A percentile compares a stretch with the other conserved stretches of the same genome.
These are phyloP conservation scores for Mercenaria mercenaria DNA, from an alignment of 1,140 invertebrate species.

Conservation along the genomic window DNA sequence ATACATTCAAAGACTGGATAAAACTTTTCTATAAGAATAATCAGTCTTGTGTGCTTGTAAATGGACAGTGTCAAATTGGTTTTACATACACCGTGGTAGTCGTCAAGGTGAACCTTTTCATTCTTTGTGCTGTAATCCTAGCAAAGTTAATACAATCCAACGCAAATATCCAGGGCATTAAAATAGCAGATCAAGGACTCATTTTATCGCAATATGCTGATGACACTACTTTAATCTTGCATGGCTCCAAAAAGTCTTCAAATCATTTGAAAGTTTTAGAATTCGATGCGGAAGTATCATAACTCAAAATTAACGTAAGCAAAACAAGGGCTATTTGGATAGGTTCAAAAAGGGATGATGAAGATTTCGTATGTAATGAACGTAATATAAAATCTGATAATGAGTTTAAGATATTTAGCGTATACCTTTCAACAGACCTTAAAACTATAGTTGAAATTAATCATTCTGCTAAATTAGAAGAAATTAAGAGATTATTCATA, in stretches of 20 bases:
- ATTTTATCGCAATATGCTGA: conserved; percentile 40
- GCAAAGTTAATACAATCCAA: conserved; percentile 9
- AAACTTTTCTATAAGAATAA: too few relatives aligned
- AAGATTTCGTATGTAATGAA: too few relatives aligned
- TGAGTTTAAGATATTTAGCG: too few relatives aligned
- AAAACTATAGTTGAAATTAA: too few relatives aligned
- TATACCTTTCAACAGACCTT: too few relatives aligned
- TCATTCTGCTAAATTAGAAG: too few relatives aligned
- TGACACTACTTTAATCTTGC: conserved; percentile 55
- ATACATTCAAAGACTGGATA: too few relatives aligned
- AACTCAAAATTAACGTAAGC: conserved; percentile 32
- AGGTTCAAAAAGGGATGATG: conserved; percentile 17
- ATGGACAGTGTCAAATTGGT: too few relatives aligned
- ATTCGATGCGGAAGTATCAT: conserved; percentile 37
- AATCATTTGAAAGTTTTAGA: not conserved
- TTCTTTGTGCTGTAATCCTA: conserved; percentile 33
- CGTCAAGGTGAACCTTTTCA: conserved; percentile 29
- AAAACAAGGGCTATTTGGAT: conserved; percentile 62
- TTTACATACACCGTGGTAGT: conserved; percentile 16
- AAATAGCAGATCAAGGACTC: not conserved
- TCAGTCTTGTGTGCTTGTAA: too few relatives aligned
- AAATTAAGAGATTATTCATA: too few relatives aligned
- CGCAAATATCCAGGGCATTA: conserved; percentile 38
- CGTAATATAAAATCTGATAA: too few relatives aligned
- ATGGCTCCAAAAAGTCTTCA: conserved; percentile 56